Conservation (phyloP, 2,113 vertebrate genomes). For the Callocephalon fimbriatum region DNA sequence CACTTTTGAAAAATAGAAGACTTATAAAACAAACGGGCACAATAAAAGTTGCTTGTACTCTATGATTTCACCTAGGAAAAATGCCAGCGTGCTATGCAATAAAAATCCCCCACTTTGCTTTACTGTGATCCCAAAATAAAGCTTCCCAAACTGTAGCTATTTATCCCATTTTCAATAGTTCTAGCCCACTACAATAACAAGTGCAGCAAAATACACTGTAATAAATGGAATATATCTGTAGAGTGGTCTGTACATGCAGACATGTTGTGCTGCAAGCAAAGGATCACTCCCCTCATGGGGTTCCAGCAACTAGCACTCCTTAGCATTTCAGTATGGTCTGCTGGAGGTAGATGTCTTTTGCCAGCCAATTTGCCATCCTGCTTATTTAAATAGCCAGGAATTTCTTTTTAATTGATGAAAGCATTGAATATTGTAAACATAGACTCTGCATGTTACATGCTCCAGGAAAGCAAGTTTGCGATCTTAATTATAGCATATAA, state of each 20-base stretch:
- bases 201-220: background rate
- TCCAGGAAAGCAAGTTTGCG: background rate
- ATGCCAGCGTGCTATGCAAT: slow-evolving; percentile 36
- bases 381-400: background rate
- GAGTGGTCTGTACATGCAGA: background rate
- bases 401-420: background rate
- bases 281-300: background rate
- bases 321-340: background rate
- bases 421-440: background rate
- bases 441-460: background rate
- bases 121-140: background rate
- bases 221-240: background rate
- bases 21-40: background rate
- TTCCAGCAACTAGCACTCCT: background rate
- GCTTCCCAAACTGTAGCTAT: background rate
- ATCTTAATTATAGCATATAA: slow-evolving; percentile 24
- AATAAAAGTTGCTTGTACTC: background rate
- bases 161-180: slow-evolving; percentile 36
- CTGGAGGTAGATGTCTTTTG: background rate
- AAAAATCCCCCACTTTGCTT: background rate
- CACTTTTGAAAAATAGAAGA: background rate
- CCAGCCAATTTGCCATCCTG: background rate
- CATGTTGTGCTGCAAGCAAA: background rate
- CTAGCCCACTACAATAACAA: background rate
- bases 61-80: slow-evolving; percentile 8